Conservation (phyloP, 2,888 invertebrate genomes). For the Diaphora mendica region DNA sequence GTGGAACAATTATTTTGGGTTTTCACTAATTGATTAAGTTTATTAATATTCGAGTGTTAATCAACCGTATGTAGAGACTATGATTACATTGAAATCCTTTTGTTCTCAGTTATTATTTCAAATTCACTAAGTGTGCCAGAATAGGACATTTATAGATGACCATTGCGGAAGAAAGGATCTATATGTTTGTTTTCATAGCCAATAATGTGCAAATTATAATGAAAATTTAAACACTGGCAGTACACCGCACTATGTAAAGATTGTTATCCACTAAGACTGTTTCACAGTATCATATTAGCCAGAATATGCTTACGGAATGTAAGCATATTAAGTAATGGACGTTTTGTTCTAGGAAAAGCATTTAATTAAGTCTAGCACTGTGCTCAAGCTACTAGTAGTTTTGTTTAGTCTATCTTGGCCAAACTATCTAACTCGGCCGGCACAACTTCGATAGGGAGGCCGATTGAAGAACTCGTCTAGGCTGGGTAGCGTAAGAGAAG, state of each 20-base stretch:
- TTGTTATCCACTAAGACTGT: background rate
- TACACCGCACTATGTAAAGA: too few relatives aligned
- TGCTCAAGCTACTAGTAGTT: too few relatives aligned
- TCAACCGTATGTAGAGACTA: background rate
- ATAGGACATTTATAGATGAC: background rate
- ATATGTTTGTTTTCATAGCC: too few relatives aligned
- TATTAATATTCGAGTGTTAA: background rate
- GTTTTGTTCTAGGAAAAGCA: background rate
- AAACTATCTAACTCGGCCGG: too few relatives aligned
- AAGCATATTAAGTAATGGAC: too few relatives aligned
- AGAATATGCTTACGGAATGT: too few relatives aligned
- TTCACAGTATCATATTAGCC: too few relatives aligned
- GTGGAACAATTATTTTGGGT: background rate
- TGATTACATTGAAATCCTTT: background rate
- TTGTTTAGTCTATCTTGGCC: too few relatives aligned
- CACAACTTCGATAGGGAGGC: too few relatives aligned
- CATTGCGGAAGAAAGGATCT: background rate
- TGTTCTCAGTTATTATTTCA: background rate
- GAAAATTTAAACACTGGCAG: too few relatives aligned
- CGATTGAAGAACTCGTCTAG: too few relatives aligned
- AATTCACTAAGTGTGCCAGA: background rate
- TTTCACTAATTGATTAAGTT: background rate
- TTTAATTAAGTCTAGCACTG: background rate
- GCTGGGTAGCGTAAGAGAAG: too few relatives aligned
- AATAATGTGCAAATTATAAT: background rate